Conservation (phyloP, 2,797 vertebrate genomes). For the Darevskia mixta region DNA sequence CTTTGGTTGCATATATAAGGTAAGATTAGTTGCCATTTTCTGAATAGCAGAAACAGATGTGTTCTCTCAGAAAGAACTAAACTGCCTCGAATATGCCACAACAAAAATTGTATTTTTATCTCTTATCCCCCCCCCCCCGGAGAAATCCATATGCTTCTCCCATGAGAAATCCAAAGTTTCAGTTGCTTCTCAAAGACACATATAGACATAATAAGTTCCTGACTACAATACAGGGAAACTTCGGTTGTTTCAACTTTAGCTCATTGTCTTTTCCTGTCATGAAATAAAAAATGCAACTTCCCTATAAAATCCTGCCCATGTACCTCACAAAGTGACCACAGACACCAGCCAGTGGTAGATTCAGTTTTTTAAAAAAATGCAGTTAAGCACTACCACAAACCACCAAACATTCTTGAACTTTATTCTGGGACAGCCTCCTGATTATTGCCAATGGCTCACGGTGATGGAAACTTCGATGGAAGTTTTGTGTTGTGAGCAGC, state of each 20-base stretch:
- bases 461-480: slow-evolving; percentile 20
- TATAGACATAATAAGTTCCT: neutral
- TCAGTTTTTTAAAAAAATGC: neutral
- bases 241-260: neutral
- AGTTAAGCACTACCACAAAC: neutral
- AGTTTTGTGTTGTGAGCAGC: neutral
- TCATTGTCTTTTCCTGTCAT: neutral
- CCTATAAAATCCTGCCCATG: neutral
- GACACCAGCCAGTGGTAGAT: neutral
- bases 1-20: neutral
- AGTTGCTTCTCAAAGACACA: slow-evolving; percentile 31
- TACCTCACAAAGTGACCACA: neutral
- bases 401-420: neutral
- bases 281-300: neutral
- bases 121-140: neutral
- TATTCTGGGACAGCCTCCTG: neutral
- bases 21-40: neutral
- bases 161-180: slow-evolving; percentile 39
- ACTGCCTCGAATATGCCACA: neutral
- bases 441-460: neutral
- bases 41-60: neutral
- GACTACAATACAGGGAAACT: neutral
- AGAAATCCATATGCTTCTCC: neutral
- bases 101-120: neutral
- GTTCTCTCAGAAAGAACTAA: neutral